Percentiles rank a stretch among this genome's conserved stretches.
These are phyloP conservation scores for Pseudochromis fuscus DNA, from an alignment of 2,797 vertebrate genomes.

Conservation along the genomic window DNA sequence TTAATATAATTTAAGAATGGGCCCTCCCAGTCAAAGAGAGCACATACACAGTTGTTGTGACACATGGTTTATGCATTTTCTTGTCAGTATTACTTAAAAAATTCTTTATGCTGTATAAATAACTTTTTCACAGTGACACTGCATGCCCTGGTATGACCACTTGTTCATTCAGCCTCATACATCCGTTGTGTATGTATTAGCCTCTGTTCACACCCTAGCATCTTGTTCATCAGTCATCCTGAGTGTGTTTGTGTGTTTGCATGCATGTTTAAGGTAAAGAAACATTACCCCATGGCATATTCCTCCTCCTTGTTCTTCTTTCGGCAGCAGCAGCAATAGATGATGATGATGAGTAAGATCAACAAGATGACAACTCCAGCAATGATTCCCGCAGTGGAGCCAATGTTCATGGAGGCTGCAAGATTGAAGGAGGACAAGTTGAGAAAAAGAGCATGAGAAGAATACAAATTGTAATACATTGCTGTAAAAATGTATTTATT, in stretches of 20 bases:
- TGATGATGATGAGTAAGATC: conserved; percentile 78
- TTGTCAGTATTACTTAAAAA: too few relatives aligned
- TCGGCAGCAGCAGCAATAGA: conserved; percentile 89
- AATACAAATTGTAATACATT: background rate
- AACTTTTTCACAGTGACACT: background rate
- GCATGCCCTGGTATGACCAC: background rate
- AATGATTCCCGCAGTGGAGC: conserved; percentile 86
- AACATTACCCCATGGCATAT: conserved; percentile 85
- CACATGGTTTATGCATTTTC: too few relatives aligned
- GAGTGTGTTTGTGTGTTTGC: background rate
- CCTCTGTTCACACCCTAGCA: background rate
- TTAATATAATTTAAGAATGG: background rate
- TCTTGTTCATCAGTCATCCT: background rate
- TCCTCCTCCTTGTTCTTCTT: conserved; percentile 68
- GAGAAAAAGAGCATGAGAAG: background rate
- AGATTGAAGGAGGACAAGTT: conserved; percentile 42
- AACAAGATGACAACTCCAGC: conserved; percentile 73
- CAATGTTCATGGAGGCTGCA: conserved; percentile 90
- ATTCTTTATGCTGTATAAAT: background rate
- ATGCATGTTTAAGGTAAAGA: background rate
- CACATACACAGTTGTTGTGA: background rate
- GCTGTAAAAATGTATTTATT: background rate
- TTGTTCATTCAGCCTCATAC: background rate
- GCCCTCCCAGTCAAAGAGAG: background rate
- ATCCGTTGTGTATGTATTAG: background rate